Evolutionary conservation across 1,140 invertebrate species (phyloP).

Genomic region (Drosophila jambulina): DNA sequence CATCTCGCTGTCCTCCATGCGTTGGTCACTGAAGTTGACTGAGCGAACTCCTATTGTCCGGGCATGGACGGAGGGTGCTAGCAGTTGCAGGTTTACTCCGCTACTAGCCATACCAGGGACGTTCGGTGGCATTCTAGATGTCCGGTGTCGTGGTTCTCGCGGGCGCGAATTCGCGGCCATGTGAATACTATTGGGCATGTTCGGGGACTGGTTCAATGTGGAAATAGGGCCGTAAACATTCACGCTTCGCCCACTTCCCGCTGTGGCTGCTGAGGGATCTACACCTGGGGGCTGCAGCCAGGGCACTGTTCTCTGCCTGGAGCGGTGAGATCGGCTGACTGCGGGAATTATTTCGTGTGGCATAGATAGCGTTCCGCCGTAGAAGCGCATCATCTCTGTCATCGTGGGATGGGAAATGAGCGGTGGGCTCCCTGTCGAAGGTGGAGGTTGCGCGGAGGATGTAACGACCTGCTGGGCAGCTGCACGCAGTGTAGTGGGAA

Average conservation of each 20-base stretch:
- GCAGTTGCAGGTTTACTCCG: not conserved
- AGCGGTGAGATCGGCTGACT: not conserved
- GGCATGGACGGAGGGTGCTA: not conserved
- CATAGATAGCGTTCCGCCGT: conserved; percentile 2
- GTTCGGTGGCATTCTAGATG: conserved; percentile 7
- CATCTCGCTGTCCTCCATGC: conserved; percentile 12
- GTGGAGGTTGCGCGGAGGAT: not conserved
- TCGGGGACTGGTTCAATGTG: not conserved
- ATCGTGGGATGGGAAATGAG: conserved; percentile 8
- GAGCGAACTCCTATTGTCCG: not conserved
- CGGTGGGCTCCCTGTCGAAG: not conserved
- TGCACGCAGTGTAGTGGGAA: not conserved
- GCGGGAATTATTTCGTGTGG: not conserved
- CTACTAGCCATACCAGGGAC: not conserved
- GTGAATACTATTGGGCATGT: not conserved
- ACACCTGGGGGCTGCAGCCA: conserved; percentile 3
- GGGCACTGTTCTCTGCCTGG: not conserved
- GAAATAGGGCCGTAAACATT: conserved; percentile 15
- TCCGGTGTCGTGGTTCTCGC: conserved; percentile 8
- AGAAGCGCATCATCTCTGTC: conserved; percentile 47
- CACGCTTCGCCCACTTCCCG: not conserved
- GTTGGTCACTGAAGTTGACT: conserved; percentile 29
- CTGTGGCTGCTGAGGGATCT: not conserved
- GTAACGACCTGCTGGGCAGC: conserved; percentile 3
- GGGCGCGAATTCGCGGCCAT: not conserved